These are phyloP conservation scores for Lasioglossum baleicum DNA, from an alignment of 1,140 invertebrate genomes.

Conservation along the genomic window DNA sequence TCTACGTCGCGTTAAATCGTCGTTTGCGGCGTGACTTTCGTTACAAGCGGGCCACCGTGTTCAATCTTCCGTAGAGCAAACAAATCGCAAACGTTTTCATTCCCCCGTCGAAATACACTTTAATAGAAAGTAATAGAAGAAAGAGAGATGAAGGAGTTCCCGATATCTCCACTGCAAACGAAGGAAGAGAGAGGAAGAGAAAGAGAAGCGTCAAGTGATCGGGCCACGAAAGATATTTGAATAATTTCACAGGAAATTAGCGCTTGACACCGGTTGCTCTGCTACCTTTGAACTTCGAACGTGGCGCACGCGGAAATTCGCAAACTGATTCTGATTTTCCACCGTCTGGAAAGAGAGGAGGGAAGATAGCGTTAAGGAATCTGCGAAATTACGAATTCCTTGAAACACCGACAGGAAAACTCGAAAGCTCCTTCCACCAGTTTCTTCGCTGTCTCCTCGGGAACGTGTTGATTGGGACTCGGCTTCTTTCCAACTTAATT, in stretches of 20 bases:
- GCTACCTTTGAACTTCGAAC: slow-evolving; percentile 34
- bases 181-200: not conserved
- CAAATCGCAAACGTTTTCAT: too few relatives aligned
- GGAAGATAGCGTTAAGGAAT: not conserved
- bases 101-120: too few relatives aligned
- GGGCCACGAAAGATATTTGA: slow-evolving; percentile 57
- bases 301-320: slow-evolving; percentile 16
- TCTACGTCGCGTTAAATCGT: slow-evolving; percentile 48
- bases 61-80: too few relatives aligned
- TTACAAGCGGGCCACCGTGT: not conserved
- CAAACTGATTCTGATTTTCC: slow-evolving; percentile 24
- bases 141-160: too few relatives aligned
- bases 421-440: not conserved
- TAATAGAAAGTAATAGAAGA: too few relatives aligned
- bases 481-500: not conserved
- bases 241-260: slow-evolving; percentile 69
- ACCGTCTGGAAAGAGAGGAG: not conserved
- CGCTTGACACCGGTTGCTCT: slow-evolving; percentile 66
- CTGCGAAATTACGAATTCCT: slow-evolving; percentile 16
- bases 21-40: not conserved
- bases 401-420: not conserved
- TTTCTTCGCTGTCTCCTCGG: not conserved
- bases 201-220: slow-evolving; percentile 30
- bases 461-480: not conserved
- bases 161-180: too few relatives aligned